These are phyloP conservation scores for Phyllotreta cruciferae DNA, from an alignment of 2,888 invertebrate species.

Conservation along the genomic window DNA sequence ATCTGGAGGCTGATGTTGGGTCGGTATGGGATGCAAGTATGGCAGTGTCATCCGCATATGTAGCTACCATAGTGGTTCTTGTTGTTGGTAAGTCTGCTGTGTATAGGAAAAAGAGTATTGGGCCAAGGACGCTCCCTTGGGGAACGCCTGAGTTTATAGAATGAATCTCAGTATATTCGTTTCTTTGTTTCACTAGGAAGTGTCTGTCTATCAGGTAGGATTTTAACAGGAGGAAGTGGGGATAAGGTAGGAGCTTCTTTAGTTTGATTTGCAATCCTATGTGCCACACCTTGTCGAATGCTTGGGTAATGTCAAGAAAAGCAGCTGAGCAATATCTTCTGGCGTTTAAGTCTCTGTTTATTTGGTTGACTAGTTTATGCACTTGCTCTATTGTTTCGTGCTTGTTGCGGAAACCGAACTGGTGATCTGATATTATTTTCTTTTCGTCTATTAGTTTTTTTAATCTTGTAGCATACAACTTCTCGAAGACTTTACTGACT, in stretches of 20 bases:
- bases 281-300: no score
- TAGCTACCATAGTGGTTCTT: conserved; percentile 5
- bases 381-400: conserved; percentile 12
- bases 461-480: no score
- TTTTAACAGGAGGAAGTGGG: no score
- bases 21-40: conserved; percentile 6
- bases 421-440: conserved; percentile 7
- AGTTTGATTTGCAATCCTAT: no score
- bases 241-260: no score
- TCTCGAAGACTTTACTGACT: background rate
- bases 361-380: conserved; percentile 3
- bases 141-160: conserved; percentile 3
- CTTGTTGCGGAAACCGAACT: conserved; percentile 14
- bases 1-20: conserved; percentile 1
- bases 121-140: conserved; percentile 11
- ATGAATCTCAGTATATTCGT: background rate
- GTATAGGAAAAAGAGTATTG: conserved; percentile 17
- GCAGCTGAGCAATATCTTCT: no score
- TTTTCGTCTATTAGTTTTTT: conserved; percentile 9
- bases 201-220: no score
- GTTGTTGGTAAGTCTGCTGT: conserved; percentile 18
- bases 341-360: background rate
- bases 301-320: no score
- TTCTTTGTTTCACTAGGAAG: background rate
- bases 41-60: conserved; percentile 26